phyloP scores from a whole-genome alignment of 2,888 invertebrate species.

The Acleris literana region DNA sequence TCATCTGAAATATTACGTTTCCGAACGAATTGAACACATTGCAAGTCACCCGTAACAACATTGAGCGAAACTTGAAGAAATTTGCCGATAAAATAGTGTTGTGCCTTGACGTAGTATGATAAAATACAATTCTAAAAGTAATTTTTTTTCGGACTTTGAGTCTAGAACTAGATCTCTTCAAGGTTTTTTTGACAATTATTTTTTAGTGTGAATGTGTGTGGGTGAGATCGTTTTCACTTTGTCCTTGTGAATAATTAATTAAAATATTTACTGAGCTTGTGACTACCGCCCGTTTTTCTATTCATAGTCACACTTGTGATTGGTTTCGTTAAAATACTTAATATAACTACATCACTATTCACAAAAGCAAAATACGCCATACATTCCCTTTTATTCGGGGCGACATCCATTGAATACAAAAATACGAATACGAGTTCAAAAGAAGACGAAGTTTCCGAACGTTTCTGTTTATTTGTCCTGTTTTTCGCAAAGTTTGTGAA shows the following conservation, averaged over 20 bases:
- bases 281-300: too few species aligned
- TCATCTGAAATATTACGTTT: not conserved
- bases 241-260: too few species aligned
- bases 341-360: not conserved
- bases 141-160: too few species aligned
- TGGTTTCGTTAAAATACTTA: not conserved
- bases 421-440: slow-evolving; percentile 30
- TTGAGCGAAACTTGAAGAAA: not conserved
- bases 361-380: slow-evolving; percentile 12
- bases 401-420: slow-evolving; percentile 40
- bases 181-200: too few species aligned
- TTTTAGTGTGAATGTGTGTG: too few species aligned
- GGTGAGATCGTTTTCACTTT: too few species aligned
- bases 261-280: too few species aligned
- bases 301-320: too few species aligned
- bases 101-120: not conserved
- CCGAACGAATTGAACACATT: not conserved
- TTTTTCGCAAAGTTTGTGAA: slow-evolving; percentile 15
- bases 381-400: slow-evolving; percentile 29
- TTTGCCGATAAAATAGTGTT: not conserved
- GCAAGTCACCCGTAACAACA: not conserved
- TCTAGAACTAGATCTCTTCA: too few species aligned
- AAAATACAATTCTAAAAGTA: too few species aligned
- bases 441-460: slow-evolving; percentile 28
- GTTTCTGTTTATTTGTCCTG: slow-evolving; percentile 32